These are phyloP conservation scores for Eremophila alpestris DNA, from an alignment of 2,797 vertebrate genomes.

Conservation along the genomic window DNA sequence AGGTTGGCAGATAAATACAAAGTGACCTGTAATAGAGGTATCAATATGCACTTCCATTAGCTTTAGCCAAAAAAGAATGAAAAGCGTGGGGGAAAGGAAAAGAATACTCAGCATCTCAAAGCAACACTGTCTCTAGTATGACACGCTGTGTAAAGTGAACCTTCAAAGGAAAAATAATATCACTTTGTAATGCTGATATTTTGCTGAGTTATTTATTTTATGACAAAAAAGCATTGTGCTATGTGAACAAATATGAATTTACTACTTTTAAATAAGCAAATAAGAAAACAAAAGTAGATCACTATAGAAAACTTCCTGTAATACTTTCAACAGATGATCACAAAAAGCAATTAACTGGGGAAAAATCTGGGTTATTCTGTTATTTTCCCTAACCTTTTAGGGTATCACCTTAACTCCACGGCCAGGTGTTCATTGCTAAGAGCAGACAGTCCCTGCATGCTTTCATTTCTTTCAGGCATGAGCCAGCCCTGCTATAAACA, in stretches of 20 bases:
- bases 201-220: constrained; percentile 54
- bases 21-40: neutral
- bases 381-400: neutral
- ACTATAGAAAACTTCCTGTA: neutral
- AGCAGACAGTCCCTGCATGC: neutral
- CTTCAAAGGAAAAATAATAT: constrained; percentile 56
- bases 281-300: constrained; percentile 23
- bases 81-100: neutral
- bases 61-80: constrained; percentile 11
- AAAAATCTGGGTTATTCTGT: neutral
- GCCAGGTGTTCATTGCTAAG: neutral
- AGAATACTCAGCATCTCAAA: neutral
- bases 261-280: constrained; percentile 30
- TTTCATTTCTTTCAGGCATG: neutral
- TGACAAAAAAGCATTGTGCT: constrained; percentile 45
- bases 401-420: neutral
- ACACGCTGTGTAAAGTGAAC: constrained; percentile 18
- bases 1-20: neutral
- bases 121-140: constrained; percentile 24
- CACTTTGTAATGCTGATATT: constrained; percentile 63
- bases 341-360: neutral
- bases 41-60: neutral
- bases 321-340: neutral
- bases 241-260: neutral
- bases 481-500: neutral